These are phyloP conservation scores for Exephanes ischioxanthus DNA, from an alignment of 2,888 invertebrate species.

Conservation along the genomic window DNA sequence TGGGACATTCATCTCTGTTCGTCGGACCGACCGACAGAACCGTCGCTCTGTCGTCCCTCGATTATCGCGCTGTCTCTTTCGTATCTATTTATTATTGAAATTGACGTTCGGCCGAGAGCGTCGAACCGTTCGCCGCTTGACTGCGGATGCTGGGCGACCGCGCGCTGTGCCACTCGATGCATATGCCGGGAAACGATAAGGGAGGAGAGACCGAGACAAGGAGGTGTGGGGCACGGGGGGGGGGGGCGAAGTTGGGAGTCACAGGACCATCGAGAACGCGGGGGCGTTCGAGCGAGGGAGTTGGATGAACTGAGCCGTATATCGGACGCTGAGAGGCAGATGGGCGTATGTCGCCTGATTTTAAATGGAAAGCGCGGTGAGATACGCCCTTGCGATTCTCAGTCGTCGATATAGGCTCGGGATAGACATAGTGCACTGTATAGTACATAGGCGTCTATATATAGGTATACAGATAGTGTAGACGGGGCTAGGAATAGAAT, in stretches of 20 bases:
- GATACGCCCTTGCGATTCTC: too few relatives aligned
- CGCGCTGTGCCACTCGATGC: constrained; percentile 26
- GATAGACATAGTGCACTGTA: neutral
- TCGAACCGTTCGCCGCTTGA: constrained; percentile 48
- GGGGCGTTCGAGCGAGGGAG: constrained; percentile 35
- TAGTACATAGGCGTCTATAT: neutral
- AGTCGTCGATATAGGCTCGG: too few relatives aligned
- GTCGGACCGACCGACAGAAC: neutral
- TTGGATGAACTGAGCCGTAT: constrained; percentile 1
- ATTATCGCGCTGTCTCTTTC: constrained; percentile 32
- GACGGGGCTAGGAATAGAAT: constrained; percentile 4
- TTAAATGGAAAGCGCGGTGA: too few relatives aligned
- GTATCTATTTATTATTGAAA: constrained; percentile 40
- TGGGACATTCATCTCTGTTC: neutral
- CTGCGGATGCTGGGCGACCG: constrained; percentile 5
- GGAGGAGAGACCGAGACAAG: constrained; percentile 35
- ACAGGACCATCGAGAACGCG: constrained; percentile 25
- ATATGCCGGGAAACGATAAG: constrained; percentile 51
- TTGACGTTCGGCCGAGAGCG: constrained; percentile 41
- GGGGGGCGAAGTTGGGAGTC: neutral
- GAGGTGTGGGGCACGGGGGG: neutral
- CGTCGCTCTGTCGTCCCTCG: constrained; percentile 2
- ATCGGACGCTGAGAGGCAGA: neutral
- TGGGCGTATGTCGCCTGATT: neutral
- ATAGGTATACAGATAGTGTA: neutral